Evolutionary conservation across 2,888 invertebrate species (phyloP).

Genomic region (Agrochola lota): DNA sequence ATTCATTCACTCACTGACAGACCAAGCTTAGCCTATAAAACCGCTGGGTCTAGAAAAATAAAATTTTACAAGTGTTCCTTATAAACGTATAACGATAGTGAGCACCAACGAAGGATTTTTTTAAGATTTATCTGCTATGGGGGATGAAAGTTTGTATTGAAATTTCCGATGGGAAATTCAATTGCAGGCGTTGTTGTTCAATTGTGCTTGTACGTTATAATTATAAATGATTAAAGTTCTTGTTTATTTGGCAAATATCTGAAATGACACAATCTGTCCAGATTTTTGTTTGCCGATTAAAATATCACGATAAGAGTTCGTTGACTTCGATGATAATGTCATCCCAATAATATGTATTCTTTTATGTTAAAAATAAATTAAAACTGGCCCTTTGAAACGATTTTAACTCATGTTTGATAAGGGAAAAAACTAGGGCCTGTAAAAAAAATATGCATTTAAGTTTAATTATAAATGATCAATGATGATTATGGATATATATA

Average conservation of each 20-base stretch:
- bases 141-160: not conserved
- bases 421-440: not conserved
- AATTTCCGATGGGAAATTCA: not conserved
- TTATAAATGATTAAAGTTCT: not conserved
- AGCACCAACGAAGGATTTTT: not conserved
- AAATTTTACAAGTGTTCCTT: too few relatives aligned
- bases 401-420: not conserved
- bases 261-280: constrained; percentile 9
- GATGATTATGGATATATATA: too few relatives aligned
- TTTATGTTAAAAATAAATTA: not conserved
- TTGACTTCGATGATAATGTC: constrained; percentile 48
- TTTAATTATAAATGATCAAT: not conserved
- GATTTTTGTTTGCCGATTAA: constrained; percentile 45
- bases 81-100: not conserved
- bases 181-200: not conserved
- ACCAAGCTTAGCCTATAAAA: too few relatives aligned
- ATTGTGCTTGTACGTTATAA: too few relatives aligned
- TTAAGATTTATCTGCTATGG: not conserved
- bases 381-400: not conserved
- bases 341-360: constrained; percentile 16
- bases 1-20: too few relatives aligned
- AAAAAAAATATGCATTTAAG: not conserved
- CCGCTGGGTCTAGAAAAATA: too few relatives aligned
- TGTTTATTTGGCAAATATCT: constrained; percentile 25
- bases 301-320: constrained; percentile 43